Evolutionary conservation across 2,797 vertebrate species (phyloP).

Genomic region (Paedocypris micromegethes): DNA sequence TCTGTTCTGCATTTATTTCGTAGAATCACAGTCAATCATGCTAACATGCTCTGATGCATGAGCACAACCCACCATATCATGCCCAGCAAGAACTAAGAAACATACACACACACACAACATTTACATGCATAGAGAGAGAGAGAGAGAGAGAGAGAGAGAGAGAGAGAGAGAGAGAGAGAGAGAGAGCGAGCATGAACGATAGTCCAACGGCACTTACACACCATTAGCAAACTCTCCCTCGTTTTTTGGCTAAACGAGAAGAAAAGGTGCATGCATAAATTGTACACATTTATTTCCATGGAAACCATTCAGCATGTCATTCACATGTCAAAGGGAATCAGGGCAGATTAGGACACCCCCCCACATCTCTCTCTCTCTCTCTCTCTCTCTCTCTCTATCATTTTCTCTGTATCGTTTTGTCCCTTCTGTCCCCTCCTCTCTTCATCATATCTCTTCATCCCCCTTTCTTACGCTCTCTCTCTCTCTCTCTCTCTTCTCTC

Average conservation of each 20-base stretch:
- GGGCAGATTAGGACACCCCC: slow-evolving; percentile 85
- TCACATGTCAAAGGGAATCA: slow-evolving; percentile 99
- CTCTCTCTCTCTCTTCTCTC: too few relatives aligned
- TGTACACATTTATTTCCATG: slow-evolving; percentile 98
- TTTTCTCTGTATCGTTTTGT: too few relatives aligned
- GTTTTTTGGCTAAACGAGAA: slow-evolving; percentile 36
- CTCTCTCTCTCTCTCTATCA: not conserved
- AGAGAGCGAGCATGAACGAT: slow-evolving; percentile 44
- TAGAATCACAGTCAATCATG: slow-evolving; percentile 15
- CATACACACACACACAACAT: slow-evolving; percentile 12
- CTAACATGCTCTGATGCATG: slow-evolving; percentile 31
- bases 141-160: too few relatives aligned
- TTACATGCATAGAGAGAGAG: slow-evolving; percentile 28
- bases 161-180: slow-evolving; percentile 38
- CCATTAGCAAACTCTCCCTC: slow-evolving; percentile 96
- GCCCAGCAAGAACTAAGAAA: slow-evolving; percentile 3
- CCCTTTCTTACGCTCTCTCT: too few relatives aligned
- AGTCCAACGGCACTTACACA: slow-evolving; percentile 64
- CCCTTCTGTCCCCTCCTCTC: too few relatives aligned
- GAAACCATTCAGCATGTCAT: slow-evolving; percentile 98
- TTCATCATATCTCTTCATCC: too few relatives aligned
- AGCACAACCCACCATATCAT: slow-evolving; percentile 17
- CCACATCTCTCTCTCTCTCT: slow-evolving; percentile 61
- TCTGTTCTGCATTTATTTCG: slow-evolving; percentile 14
- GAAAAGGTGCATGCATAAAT: slow-evolving; percentile 99